phyloP scores from a whole-genome alignment of 1,140 invertebrate species.

The Panulirus ornatus region DNA sequence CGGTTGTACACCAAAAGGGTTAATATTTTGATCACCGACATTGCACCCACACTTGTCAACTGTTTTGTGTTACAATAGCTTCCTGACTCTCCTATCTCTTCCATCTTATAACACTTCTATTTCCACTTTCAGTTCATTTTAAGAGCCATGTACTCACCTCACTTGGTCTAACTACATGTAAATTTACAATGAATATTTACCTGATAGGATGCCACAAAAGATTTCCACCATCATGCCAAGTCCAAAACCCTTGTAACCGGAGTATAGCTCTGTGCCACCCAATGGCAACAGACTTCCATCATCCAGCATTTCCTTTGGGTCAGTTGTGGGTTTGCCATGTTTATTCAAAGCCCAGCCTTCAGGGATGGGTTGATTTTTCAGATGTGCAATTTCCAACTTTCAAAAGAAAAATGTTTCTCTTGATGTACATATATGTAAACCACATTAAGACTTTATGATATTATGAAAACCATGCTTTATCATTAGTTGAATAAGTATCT shows the following conservation, averaged over 20 bases:
- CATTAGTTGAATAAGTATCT: too few relatives aligned
- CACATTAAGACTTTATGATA: too few relatives aligned
- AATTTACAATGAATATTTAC: slow-evolving; percentile 76
- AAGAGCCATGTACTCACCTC: not conserved
- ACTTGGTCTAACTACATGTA: too few relatives aligned
- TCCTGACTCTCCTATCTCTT: too few relatives aligned
- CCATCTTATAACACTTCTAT: too few relatives aligned
- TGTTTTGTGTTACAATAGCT: too few relatives aligned
- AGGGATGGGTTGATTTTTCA: slow-evolving; percentile 89
- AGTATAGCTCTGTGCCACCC: slow-evolving; percentile 87
- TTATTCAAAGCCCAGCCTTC: slow-evolving; percentile 89
- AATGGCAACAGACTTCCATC: slow-evolving; percentile 88
- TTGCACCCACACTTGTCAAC: too few relatives aligned
- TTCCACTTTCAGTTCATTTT: not conserved
- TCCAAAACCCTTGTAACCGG: slow-evolving; percentile 95
- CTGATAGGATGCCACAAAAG: slow-evolving; percentile 86
- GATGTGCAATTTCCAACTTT: slow-evolving; percentile 85
- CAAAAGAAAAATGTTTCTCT: too few relatives aligned
- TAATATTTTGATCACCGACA: too few relatives aligned
- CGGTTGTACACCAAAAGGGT: too few relatives aligned
- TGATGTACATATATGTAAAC: too few relatives aligned
- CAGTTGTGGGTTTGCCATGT: slow-evolving; percentile 84
- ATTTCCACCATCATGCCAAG: slow-evolving; percentile 92
- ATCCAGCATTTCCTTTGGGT: slow-evolving; percentile 82
- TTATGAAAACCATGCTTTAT: too few relatives aligned